These are phyloP conservation scores for Leucosticte australis DNA, from an alignment of 2,113 vertebrate species.

Conservation along the genomic window DNA sequence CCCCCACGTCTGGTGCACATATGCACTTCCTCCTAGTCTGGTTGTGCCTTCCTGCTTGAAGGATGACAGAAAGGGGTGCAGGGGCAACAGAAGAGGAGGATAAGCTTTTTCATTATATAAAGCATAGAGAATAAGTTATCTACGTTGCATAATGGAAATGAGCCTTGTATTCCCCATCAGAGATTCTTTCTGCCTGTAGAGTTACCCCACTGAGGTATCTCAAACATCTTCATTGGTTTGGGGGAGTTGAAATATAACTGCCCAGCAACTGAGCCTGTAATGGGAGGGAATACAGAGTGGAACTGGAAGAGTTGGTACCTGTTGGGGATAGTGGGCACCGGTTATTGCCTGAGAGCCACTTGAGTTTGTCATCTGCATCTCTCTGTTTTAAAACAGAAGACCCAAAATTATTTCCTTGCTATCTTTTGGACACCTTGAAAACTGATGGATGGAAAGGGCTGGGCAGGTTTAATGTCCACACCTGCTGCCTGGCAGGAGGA, in stretches of 20 bases:
- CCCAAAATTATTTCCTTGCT: neutral
- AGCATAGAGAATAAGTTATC: neutral
- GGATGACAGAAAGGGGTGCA: neutral
- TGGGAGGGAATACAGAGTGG: neutral
- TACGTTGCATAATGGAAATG: neutral
- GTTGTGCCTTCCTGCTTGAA: neutral
- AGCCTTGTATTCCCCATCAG: neutral
- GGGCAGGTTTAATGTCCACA: neutral
- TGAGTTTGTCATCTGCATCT: neutral
- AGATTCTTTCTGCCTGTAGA: neutral
- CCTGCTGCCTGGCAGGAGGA: neutral
- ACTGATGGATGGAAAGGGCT: neutral
- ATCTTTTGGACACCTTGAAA: neutral
- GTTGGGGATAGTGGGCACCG: fast-evolving
- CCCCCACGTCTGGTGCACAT: neutral
- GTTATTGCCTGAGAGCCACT: neutral
- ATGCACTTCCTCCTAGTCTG: neutral
- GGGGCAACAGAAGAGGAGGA: neutral
- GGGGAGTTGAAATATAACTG: neutral
- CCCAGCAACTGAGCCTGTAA: neutral
- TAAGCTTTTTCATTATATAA: neutral
- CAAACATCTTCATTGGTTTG: neutral
- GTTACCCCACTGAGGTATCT: neutral
- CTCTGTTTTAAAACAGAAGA: neutral
- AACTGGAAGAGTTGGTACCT: neutral